Evolutionary conservation across 2,113 vertebrate genomes (phyloP), one percentile per base, ranked within the genome.

Genomic region (Pseudorasbora parva): DNA sequence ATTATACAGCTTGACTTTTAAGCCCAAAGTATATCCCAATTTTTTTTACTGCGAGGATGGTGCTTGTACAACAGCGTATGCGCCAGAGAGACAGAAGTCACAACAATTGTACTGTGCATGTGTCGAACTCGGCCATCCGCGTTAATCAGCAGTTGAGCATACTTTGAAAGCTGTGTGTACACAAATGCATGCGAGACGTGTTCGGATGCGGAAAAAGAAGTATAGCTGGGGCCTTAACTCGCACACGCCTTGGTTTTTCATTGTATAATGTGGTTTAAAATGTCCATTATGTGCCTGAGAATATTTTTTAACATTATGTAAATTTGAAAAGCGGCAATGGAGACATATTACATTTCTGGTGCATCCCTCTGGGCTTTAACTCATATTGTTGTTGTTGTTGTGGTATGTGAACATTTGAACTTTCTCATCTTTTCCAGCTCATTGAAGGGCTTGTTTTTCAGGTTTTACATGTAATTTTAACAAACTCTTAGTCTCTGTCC

Each of bases 371-470:
- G 4, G 43, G 43, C 25, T 57, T 77, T 33, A 59, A 77, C 54
- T 43, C 10, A 21, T 60, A 17, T 1, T 64, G n/a, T n/a, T n/a
- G 8, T 21, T 66, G n/a, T 62, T 30, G 10, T 27, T 23, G 8
- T 68, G 47, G 25, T 27, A 54, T 69, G 47, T 69, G 6, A 54
- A 33, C 30, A 54, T 25, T 19, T 56, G 3, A 27, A 15, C 60
- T 33, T 81, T 33, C 15, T 66, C 57, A 23, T 64, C 45, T 8
- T 56, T 81, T 23, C 43, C 47, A 56, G 27, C 47, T 4, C 9
- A 30, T 64, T 80, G 21, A 49, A 82, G 7, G 25, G 57, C 80
- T 27, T 62, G 86, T 75, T 85, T 59, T 82, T 80, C 83, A 41
- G 49, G 75, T 77, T 87, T 73, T 56, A 27, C 5, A 8, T 30